Evolutionary conservation across 1,140 invertebrate genomes (phyloP), one percentile per base, ranked within the genome.

Genomic region (Ceratina japonica): DNA sequence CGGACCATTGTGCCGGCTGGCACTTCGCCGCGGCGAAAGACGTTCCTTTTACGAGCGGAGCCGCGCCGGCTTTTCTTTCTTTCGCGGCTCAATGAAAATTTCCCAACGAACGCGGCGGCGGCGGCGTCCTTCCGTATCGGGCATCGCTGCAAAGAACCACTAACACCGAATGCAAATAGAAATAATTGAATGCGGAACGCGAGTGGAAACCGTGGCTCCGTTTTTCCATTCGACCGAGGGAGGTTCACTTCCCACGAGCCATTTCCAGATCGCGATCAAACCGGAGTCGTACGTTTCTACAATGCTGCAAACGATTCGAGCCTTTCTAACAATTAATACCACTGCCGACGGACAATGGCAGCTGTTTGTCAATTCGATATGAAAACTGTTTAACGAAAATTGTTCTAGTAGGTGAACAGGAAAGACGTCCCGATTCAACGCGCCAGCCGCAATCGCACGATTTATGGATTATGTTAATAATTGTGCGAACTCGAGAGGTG

Each of bases 1-100:
- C 75, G 37, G 10, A 31, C 65, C 44, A 76, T 76, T 76, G 75
- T 76, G 65, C 27, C 56, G 16, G 22, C 65, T n/a, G 22, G 5
- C 13, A 68, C 37, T 44, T 44, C 5, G 63, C 52, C 20, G 59
- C 49, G 61, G 54, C 51, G 54, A 15, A 61, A 20, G 63, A 70
- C 49, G 65, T 70, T 59, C 65, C 54, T 22, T 12, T 22, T 12
- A 37, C 22, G 2, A 13, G 18, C 59, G 22, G 10, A 52, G 49
- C 37, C 37, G 61, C 44, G 7, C 49, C 2, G 52, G 52, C 13
- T 76, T 76, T 76, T 70, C 65, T 70, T 70, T 52, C 24, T 44
- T 44, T 52, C 24, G 56, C 22, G 37, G 8, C 37, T 69, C 64
- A 52, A 51, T 51, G 54, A 51, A 44, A n/a, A 22, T 76, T 76